Percentiles rank a stretch among this genome's conserved stretches.
phyloP scores from a whole-genome alignment of 2,113 vertebrate genomes.

The Ailuropoda melanoleuca region DNA sequence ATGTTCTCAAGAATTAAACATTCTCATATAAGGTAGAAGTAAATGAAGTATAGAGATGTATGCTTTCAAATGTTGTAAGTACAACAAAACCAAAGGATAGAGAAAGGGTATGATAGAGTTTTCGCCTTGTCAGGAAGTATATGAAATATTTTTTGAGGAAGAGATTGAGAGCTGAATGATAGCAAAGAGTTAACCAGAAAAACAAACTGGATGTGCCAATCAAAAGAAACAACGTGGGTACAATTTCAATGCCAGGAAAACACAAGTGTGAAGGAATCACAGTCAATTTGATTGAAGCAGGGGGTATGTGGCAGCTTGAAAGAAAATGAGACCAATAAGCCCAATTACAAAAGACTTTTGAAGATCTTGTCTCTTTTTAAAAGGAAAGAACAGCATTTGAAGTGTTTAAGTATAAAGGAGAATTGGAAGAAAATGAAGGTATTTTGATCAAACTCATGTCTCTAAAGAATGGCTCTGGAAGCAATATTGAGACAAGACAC shows the following conservation, averaged over 20 bases:
- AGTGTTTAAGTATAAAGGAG: not conserved
- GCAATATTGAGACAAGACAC: not conserved
- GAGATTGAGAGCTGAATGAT: not conserved
- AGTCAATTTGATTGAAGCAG: not conserved
- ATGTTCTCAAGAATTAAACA: not conserved
- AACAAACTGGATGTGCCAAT: not conserved
- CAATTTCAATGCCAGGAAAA: not conserved
- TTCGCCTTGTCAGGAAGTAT: not conserved
- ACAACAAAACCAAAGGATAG: not conserved
- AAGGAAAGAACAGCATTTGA: not conserved
- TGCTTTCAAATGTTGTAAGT: not conserved
- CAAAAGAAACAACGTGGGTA: not conserved
- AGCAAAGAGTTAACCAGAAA: not conserved
- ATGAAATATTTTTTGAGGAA: not conserved
- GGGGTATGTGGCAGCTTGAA: not conserved
- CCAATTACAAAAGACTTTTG: not conserved
- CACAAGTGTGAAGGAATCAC: not conserved
- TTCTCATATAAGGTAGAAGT: not conserved
- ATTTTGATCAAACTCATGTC: not conserved
- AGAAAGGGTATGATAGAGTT: not conserved
- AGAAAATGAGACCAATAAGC: not conserved
- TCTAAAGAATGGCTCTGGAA: not conserved
- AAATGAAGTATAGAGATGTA: not conserved
- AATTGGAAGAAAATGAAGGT: not conserved
- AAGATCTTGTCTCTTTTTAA: not conserved